Base-by-base conservation (phyloP, 2,113 vertebrate species). In the Gallinago jamesoni region DNA sequence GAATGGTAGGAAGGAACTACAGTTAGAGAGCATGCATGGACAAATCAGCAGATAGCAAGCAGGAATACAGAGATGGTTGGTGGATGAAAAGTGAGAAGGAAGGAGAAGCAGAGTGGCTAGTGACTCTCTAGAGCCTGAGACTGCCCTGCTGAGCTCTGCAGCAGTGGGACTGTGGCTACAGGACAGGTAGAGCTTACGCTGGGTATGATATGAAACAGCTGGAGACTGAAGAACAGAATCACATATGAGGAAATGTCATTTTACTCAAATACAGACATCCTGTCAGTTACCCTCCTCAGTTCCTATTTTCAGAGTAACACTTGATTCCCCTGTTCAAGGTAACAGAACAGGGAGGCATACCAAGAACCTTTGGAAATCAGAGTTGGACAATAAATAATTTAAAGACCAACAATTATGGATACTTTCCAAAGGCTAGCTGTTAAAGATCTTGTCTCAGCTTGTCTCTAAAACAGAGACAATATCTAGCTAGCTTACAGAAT, bases 161-260 rank as follows among this genome's bases (percentile, higher is more conserved):
- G 78, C n/a, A 33, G 35, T 14, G 6, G 17, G 22, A n/a, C 22
- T 56, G 63, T 14, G 47, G 67, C 75, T 70, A n/a, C 52, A 79
- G 57, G 47, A 67, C 3, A 22, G 24, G 17, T 48, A 47, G n/a
- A 78, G 18, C 21, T 24, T 12, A 35, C 0, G 0, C 15, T 30
- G 67, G 10, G 3, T 45, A 45, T 3, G 5, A 23, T 27, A 50
- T 24, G 62, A 41, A 86, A 79, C 57, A 47, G 31, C 41, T 9
- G 20, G 74, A 83, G 45, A 33, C 13, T 11, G 56, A 87, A 73
- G 45, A 30, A 90, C n/a, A 47, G 11, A 55, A 63, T 2, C 28
- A 39, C 5, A 7, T 9, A 41, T 3, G 22, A 67, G 27, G 76
- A 96, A 90, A 45, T 7, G n/a, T 5, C 41, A 41, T n/a, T 55